Evolutionary conservation across 2,888 invertebrate genomes (phyloP).

Genomic region (Lottia gigantea): DNA sequence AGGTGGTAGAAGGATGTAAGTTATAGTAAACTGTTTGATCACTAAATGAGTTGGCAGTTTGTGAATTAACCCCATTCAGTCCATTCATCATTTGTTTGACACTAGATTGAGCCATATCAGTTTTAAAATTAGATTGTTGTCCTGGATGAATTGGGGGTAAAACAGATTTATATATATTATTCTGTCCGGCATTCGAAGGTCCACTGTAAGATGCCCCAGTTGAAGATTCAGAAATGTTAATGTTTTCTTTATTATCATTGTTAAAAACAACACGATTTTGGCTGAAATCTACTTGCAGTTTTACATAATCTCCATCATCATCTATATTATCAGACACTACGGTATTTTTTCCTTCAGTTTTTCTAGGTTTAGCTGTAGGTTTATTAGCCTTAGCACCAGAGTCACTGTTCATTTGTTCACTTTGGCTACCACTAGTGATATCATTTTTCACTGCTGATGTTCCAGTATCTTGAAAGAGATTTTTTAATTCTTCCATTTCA

Average conservation of each 20-base stretch:
- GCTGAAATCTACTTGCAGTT: conserved; percentile 24
- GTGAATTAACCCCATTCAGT: background rate
- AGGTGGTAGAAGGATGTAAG: background rate
- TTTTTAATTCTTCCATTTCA: conserved; percentile 56
- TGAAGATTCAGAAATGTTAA: background rate
- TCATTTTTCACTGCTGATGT: conserved; percentile 18
- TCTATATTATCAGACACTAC: conserved; percentile 1
- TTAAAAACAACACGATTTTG: conserved; percentile 10
- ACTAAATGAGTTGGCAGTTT: background rate
- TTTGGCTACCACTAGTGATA: conserved; percentile 14
- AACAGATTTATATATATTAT: conserved; percentile 27
- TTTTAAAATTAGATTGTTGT: background rate
- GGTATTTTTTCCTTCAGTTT: conserved; percentile 3
- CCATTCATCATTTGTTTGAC: background rate
- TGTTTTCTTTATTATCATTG: conserved; percentile 3
- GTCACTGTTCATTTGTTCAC: background rate
- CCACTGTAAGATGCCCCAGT: conserved; percentile 8
- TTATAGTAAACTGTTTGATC: background rate
- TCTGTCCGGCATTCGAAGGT: conserved; percentile 20
- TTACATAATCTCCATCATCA: conserved; percentile 36
- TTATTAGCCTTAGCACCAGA: background rate
- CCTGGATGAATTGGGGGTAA: conserved; percentile 27
- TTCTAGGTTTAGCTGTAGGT: conserved; percentile 11
- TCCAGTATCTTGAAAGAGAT: conserved; percentile 37
- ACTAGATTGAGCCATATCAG: background rate